Base-by-base conservation (phyloP, 2,888 invertebrate species). In the Synanthedon formicaeformis region DNA sequence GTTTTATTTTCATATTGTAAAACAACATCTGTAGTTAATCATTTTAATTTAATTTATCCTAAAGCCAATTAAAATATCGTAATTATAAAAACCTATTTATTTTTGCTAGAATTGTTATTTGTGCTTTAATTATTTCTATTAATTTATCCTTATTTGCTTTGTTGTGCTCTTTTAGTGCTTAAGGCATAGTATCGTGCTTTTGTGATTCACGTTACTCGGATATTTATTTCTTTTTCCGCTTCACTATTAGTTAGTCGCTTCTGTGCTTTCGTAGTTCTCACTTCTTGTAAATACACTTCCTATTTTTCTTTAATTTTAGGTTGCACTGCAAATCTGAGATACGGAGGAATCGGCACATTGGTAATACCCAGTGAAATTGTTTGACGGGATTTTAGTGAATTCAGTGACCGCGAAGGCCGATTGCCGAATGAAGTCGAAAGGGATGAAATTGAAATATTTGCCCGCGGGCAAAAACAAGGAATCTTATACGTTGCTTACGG, bases 401-500 rank as follows among this genome's bases (percentile, higher is more conserved):
- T 49, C 12, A 49, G 49, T 45, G n/a, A 45, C 45, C 58, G 64
- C 64, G 60, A 62, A 60, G 59, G 67, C 65, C 62, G 61, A 58
- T 61, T 70, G 65, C 64, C 82, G 85, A 81, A 86, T 86, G 87
- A 86, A 86, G 85, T 85, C 86, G 65, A 86, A 86, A 72, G 71
- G 81, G 60, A 73, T 71, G 76, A 89, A 88, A 73, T 90, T 90
- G 89, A 91, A 90, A 84, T 90, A 90, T 80, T 88, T 90, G 83
- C 89, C 90, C 69, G 80, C 89, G 73, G 78, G 78, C 66, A 86
- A 85, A 73, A 86, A 82, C 55, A 89, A 90, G 71, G 91, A 91
- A 81, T 87, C 90, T 51, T 91, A 91, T 73, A 89, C 90, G 16
- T 81, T 88, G 67, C 78, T 91, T 61, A 89, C 90, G 54, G 89